Evolutionary conservation across 2,797 vertebrate genomes (phyloP).

Genomic region (Parauchenoglanis punctatus): DNA sequence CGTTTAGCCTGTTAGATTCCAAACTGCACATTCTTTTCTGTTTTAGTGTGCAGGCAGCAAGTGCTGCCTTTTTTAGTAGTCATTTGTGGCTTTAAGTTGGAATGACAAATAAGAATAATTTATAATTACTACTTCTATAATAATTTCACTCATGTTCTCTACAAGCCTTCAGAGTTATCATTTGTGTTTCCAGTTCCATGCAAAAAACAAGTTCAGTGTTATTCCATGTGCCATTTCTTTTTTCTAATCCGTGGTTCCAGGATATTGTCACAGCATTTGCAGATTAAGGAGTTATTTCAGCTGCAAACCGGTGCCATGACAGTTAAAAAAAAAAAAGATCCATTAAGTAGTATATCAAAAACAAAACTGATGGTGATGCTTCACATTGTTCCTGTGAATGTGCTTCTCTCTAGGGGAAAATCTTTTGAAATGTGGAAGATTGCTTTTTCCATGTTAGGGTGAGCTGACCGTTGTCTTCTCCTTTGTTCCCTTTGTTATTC

Average conservation of each 20-base stretch:
- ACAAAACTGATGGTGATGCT: neutral
- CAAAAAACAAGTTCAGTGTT: neutral
- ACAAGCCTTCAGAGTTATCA: constrained; percentile 1
- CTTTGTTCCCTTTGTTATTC: constrained; percentile 71
- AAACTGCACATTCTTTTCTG: neutral
- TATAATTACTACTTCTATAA: neutral
- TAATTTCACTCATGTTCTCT: neutral
- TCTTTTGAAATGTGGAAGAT: constrained; percentile 11
- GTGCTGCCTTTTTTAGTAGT: neutral
- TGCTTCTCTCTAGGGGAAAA: constrained; percentile 20
- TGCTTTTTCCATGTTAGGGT: neutral
- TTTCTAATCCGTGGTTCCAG: neutral
- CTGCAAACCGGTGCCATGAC: neutral
- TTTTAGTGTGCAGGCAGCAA: neutral
- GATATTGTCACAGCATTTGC: neutral
- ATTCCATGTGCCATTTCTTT: neutral
- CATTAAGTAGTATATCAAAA: constrained; percentile 2
- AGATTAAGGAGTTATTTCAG: neutral
- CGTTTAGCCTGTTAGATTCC: neutral
- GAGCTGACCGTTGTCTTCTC: neutral
- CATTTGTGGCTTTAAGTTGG: neutral
- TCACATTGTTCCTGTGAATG: constrained; percentile 1
- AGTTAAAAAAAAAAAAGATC: neutral
- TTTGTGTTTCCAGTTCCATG: constrained; percentile 5
- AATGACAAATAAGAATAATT: constrained; percentile 15